Evolutionary conservation across 2,797 vertebrate species (phyloP).

Genomic region (Chaetodon trifasciatus): DNA sequence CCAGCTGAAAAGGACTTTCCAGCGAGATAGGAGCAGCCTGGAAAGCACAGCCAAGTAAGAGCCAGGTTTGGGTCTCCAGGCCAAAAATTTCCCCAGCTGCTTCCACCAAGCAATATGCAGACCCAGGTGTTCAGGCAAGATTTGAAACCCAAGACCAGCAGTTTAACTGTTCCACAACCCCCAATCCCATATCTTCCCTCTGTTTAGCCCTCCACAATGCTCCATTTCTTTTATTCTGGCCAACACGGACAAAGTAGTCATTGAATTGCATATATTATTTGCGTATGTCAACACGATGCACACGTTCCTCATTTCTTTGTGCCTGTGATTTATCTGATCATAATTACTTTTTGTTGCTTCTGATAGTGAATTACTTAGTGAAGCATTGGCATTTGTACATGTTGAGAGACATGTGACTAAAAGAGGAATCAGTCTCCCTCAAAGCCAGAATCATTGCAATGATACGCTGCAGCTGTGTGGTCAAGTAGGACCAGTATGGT

Average conservation of each 20-base stretch:
- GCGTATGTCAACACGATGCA: not conserved
- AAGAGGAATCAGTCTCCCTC: not conserved
- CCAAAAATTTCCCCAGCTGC: conserved; percentile 74
- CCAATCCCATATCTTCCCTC: conserved; percentile 53
- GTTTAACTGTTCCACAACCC: conserved; percentile 69
- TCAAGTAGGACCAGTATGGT: not conserved
- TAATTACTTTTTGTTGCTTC: not conserved
- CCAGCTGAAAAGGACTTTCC: conserved; percentile 78
- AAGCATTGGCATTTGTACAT: not conserved
- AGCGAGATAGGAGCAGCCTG: conserved; percentile 68
- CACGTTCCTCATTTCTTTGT: not conserved
- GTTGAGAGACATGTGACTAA: not conserved
- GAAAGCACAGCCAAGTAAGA: conserved; percentile 70
- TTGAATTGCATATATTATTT: conserved; percentile 42
- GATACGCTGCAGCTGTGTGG: too few species aligned
- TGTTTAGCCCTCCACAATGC: conserved; percentile 35
- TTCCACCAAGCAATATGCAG: conserved; percentile 72
- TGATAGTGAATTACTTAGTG: not conserved
- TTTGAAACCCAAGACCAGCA: conserved; percentile 75
- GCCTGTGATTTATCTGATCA: not conserved
- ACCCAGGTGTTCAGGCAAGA: conserved; percentile 81
- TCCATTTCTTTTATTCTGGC: conserved; percentile 38
- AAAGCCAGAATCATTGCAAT: too few species aligned
- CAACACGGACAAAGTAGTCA: conserved; percentile 30
- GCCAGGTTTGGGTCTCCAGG: conserved; percentile 73